A percentile compares a stretch with the other conserved stretches of the same genome.
Evolutionary conservation across 2,888 invertebrate species (phyloP).

Genomic region (Patella pellucida): DNA sequence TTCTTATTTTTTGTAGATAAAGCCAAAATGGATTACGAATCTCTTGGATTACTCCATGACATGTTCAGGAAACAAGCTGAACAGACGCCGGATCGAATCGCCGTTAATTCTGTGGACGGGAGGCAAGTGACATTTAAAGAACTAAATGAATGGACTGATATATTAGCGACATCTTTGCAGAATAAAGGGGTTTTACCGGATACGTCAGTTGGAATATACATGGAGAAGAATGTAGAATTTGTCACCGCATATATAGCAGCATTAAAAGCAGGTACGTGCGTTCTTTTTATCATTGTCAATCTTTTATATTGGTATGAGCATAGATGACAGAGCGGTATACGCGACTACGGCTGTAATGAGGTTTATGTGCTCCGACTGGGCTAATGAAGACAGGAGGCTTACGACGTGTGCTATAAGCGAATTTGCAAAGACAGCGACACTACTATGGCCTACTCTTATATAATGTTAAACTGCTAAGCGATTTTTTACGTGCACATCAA

Average conservation of each 20-base stretch:
- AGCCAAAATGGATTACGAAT: slow-evolving; percentile 45
- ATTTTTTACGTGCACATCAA: no score
- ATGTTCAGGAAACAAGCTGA: slow-evolving; percentile 62
- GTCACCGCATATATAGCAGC: slow-evolving; percentile 69
- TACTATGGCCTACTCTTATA: no score
- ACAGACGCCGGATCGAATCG: slow-evolving; percentile 56
- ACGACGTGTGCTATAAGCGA: no score
- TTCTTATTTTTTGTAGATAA: background rate
- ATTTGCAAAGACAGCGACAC: no score
- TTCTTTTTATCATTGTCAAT: background rate
- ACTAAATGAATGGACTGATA: slow-evolving; percentile 60
- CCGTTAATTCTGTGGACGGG: slow-evolving; percentile 49
- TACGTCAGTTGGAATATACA: slow-evolving; percentile 68
- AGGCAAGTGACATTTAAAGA: slow-evolving; percentile 56
- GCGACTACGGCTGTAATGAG: no score
- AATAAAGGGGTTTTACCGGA: slow-evolving; percentile 61
- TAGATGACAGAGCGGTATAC: background rate
- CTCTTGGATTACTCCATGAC: slow-evolving; percentile 63
- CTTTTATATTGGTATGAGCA: background rate
- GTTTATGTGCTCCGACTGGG: no score
- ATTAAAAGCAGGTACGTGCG: slow-evolving; percentile 69
- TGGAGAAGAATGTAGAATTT: slow-evolving; percentile 68
- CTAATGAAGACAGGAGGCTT: no score
- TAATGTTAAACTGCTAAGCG: no score
- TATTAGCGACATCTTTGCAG: slow-evolving; percentile 58